These are phyloP conservation scores for Steinernema scapterisci DNA, from an alignment of 2,888 invertebrate species.

Conservation along the genomic window DNA sequence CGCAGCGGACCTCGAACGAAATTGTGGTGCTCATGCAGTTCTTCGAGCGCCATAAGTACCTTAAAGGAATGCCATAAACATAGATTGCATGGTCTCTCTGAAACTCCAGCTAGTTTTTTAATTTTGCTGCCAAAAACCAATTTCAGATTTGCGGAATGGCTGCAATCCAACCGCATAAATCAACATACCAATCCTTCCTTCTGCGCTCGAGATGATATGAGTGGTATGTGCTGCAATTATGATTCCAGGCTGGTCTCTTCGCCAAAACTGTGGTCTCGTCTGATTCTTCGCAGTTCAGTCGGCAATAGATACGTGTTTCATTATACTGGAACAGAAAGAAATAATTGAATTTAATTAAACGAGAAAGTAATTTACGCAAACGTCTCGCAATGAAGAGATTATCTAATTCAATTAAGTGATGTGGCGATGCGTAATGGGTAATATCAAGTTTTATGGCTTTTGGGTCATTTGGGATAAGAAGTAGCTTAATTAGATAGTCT, in stretches of 20 bases:
- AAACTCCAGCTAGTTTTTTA: no score
- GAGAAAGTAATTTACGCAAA: not conserved
- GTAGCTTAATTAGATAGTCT: no score
- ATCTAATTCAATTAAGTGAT: not conserved
- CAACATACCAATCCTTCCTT: slow-evolving; percentile 53
- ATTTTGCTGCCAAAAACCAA: no score
- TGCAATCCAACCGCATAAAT: no score
- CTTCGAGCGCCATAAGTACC: slow-evolving; percentile 60
- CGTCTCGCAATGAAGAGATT: no score
- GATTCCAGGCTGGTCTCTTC: slow-evolving; percentile 51
- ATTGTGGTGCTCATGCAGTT: slow-evolving; percentile 54
- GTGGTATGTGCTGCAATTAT: slow-evolving; percentile 50
- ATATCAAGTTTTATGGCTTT: no score
- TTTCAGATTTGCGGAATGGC: no score
- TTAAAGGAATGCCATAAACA: slow-evolving; percentile 35
- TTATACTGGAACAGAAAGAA: slow-evolving; percentile 39
- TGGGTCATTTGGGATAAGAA: no score
- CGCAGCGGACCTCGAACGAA: slow-evolving; percentile 54
- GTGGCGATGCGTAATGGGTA: no score
- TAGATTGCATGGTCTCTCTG: no score
- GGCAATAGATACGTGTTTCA: slow-evolving; percentile 51
- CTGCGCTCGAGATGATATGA: slow-evolving; percentile 57
- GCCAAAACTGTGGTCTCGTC: slow-evolving; percentile 56
- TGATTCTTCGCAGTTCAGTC: slow-evolving; percentile 59
- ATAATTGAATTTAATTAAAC: not conserved